These are phyloP conservation scores for Cebus imitator DNA, from an alignment of 2,113 vertebrate genomes.

Conservation along the genomic window DNA sequence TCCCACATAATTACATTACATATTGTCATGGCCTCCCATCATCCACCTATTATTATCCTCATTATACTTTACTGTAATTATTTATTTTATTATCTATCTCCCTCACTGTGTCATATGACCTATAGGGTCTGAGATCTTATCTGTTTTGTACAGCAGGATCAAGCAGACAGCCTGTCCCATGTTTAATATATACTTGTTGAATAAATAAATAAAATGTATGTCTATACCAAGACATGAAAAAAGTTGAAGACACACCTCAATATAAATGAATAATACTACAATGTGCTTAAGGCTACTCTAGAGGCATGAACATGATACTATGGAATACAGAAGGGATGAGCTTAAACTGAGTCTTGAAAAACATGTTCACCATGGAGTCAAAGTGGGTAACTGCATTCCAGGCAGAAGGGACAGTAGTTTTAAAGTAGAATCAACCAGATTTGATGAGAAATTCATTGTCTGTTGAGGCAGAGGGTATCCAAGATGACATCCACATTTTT, in stretches of 20 bases:
- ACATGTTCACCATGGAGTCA: neutral
- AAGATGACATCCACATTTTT: neutral
- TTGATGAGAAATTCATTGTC: neutral
- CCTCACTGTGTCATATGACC: neutral
- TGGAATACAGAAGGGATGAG: neutral
- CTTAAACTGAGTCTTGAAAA: neutral
- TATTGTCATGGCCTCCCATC: neutral
- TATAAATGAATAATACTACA: neutral
- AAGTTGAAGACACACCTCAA: neutral
- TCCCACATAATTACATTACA: neutral
- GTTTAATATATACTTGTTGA: neutral
- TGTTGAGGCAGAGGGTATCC: neutral
- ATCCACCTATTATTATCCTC: constrained; percentile 34
- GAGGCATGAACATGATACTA: neutral
- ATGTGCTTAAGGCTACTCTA: neutral
- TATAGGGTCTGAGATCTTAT: constrained; percentile 2
- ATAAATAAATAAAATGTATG: neutral
- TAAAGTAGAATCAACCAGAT: neutral
- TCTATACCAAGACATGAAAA: neutral
- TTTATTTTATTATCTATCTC: constrained; percentile 35
- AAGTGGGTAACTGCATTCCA: neutral
- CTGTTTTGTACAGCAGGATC: neutral
- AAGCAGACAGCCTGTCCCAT: neutral
- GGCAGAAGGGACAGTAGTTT: neutral
- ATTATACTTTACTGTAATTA: constrained; percentile 32